Evolutionary conservation across 2,113 vertebrate genomes (phyloP).

Genomic region (Tupaia chinensis): DNA sequence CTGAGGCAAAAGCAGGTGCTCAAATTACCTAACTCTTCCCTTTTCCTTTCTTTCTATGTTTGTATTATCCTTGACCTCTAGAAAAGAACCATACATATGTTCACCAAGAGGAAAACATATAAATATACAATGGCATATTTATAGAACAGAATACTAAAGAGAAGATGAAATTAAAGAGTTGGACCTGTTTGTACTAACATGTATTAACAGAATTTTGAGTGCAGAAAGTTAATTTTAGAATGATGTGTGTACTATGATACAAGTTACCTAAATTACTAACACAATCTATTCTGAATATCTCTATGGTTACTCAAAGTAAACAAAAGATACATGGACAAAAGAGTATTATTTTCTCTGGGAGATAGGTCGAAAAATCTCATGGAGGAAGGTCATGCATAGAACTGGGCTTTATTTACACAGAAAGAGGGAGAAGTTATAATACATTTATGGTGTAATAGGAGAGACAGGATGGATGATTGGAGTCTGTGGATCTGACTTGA

Average conservation of each 20-base stretch:
- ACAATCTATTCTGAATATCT: neutral
- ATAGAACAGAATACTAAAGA: neutral
- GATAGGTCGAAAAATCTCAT: neutral
- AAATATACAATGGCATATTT: neutral
- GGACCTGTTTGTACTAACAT: neutral
- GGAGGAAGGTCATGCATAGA: neutral
- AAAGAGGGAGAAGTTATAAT: neutral
- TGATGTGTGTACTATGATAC: neutral
- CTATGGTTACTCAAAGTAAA: neutral
- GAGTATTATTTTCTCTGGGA: neutral
- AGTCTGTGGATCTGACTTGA: neutral
- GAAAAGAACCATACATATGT: neutral
- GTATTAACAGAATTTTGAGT: neutral
- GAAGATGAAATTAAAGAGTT: neutral
- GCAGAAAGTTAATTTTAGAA: neutral
- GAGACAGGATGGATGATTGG: no score
- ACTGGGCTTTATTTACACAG: neutral
- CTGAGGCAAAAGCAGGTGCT: conserved; percentile 17
- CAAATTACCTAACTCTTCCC: neutral
- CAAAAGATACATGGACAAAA: neutral
- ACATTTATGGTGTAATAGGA: no score
- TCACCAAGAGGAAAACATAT: neutral
- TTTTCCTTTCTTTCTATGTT: neutral
- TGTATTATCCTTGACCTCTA: neutral
- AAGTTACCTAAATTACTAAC: neutral